Evolutionary conservation across 2,113 vertebrate species (phyloP).

Genomic region (Eonycteris spelaea): DNA sequence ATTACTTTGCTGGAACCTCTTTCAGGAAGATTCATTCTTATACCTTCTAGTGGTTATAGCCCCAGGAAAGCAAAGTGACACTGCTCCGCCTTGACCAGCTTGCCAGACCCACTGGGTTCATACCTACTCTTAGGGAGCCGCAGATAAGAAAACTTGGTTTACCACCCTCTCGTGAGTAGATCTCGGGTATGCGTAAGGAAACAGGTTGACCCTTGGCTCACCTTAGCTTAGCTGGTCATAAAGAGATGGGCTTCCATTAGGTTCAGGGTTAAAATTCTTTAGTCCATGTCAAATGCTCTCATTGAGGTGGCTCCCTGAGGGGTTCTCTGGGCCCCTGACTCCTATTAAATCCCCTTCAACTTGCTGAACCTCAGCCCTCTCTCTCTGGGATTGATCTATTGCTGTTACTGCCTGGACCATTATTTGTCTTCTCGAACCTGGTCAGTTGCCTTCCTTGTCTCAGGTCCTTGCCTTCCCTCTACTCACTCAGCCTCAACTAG

Average conservation of each 20-base stretch:
- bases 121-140: not conserved
- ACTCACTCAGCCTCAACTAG: not conserved
- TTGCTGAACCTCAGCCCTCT: not conserved
- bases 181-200: not conserved
- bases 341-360: not conserved
- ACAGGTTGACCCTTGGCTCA: not conserved
- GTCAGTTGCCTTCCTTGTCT: not conserved
- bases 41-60: not conserved
- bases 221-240: not conserved
- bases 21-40: not conserved
- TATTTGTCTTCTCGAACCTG: not conserved
- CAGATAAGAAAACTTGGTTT: not conserved
- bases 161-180: not conserved
- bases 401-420: not conserved
- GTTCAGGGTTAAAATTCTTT: not conserved
- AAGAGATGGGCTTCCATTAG: not conserved
- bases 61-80: not conserved
- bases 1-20: not conserved
- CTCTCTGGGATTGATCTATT: not conserved
- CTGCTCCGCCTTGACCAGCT: not conserved
- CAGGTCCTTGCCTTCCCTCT: not conserved
- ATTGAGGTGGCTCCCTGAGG: fast-evolving
- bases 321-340: no score
- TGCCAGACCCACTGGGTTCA: not conserved
- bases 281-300: not conserved